Evolutionary conservation across 2,113 vertebrate genomes (phyloP), one percentile per base, ranked within the genome.

Genomic region (Eulemur macaco): DNA sequence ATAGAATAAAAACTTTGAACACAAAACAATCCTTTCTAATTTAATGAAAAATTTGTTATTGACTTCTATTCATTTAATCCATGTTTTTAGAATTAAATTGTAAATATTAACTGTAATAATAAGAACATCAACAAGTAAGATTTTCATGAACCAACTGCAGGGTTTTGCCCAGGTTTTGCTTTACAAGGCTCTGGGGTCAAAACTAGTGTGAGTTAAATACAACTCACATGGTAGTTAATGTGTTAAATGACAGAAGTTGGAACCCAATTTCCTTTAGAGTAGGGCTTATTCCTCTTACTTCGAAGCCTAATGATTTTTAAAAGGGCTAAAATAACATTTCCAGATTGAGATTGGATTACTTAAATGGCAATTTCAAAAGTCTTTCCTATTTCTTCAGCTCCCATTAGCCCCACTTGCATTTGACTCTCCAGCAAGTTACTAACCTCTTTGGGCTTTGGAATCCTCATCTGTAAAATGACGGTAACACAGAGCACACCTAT

Each of bases 251-350:
- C 45, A 83, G 39, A 60, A 64, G 63, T 63, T 88, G 69, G 54
- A 84, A 25, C 5, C 54, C 78, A n/a, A 74, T 87, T 95, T 93
- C 37, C 37, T 82, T 85, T 68, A 73, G 20, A 90, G 50, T 34
- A 82, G 50, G 18, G 25, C 73, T 89, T 60, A 69, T 12, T 64
- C 50, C 23, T 83, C 42, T 29, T 60, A 90, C 64, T n/a, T 77
- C 6, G 69, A 77, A 91, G 18, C n/a, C 37, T 80, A 95, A 89
- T 73, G 42, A 56, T 84, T 95, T 93, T 89, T 74, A 60, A 91
- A 93, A 89, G 73, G 5, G 34, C 54, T 94, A 74, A 83, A 23
- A 71, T 58, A 86, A 73, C 13, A 86, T 84, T 89, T 92, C 47
- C 27, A 83, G 81, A 83, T 5, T 56, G 66, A 97, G 34, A 86